A percentile compares a stretch with the other conserved stretches of the same genome.
Conservation (phyloP, 2,797 vertebrate genomes). For the Jordanella pulchra region DNA sequence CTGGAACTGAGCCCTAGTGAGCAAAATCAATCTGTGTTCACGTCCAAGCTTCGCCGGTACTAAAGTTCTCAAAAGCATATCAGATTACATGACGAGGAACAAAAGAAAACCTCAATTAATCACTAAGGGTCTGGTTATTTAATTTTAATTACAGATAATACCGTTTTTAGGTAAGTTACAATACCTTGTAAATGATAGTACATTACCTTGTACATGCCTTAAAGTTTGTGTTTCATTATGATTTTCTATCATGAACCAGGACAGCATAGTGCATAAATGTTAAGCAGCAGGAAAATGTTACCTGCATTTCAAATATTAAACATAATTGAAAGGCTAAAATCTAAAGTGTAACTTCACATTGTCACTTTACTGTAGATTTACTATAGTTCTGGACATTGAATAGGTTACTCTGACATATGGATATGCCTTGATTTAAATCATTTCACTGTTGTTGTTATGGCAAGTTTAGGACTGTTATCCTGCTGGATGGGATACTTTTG, state of each 20-base stretch:
- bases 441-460: not conserved
- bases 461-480: not conserved
- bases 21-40: constrained; percentile 53
- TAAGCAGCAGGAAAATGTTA: not conserved
- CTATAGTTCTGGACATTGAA: too few species aligned
- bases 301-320: not conserved
- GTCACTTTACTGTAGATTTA: too few species aligned
- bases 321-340: too few species aligned
- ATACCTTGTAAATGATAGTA: not conserved
- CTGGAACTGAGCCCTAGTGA: constrained; percentile 20
- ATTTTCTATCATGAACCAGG: not conserved
- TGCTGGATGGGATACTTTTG: not conserved
- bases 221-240: not conserved
- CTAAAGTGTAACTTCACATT: too few species aligned
- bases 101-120: constrained; percentile 35
- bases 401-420: too few species aligned
- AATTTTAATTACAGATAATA: not conserved
- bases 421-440: not conserved
- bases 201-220: not conserved
- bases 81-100: constrained; percentile 6
- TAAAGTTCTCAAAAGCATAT: constrained; percentile 20
- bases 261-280: not conserved
- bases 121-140: constrained; percentile 3
- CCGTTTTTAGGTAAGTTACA: not conserved
- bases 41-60: constrained; percentile 29